Percentiles rank a stretch among this genome's conserved stretches.
Evolutionary conservation across 2,888 invertebrate species (phyloP).

Genomic region (Stenurella melanura): DNA sequence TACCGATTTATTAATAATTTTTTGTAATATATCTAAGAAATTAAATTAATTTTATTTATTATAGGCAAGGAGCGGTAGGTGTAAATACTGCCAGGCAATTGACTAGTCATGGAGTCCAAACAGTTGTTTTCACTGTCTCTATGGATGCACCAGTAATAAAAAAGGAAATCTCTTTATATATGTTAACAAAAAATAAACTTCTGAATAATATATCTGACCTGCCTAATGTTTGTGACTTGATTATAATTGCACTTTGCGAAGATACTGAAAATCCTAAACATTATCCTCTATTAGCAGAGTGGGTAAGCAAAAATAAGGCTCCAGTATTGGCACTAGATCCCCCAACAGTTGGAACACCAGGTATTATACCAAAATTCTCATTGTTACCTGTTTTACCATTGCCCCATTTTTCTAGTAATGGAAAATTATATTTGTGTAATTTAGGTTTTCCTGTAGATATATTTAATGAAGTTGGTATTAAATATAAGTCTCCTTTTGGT

Average conservation of each 20-base stretch:
- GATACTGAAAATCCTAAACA: conserved; percentile 70
- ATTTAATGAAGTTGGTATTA: conserved; percentile 84
- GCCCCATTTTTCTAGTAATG: conserved; percentile 78
- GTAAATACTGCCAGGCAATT: conserved; percentile 87
- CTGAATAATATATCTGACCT: conserved; percentile 75
- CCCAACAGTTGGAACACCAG: conserved; percentile 80
- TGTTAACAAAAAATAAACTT: conserved; percentile 79
- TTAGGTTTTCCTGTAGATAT: conserved; percentile 87
- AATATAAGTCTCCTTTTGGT: conserved; percentile 90
- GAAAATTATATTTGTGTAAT: conserved; percentile 89
- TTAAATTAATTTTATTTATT: conserved; percentile 31
- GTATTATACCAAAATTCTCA: conserved; percentile 79
- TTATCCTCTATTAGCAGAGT: conserved; percentile 77
- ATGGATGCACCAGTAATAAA: conserved; percentile 73
- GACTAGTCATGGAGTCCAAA: conserved; percentile 87
- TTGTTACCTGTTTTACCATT: conserved; percentile 84
- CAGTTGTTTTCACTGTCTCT: conserved; percentile 74
- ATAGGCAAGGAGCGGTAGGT: conserved; percentile 79
- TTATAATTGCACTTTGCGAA: conserved; percentile 76
- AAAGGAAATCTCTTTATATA: conserved; percentile 81
- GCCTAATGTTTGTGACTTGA: conserved; percentile 75
- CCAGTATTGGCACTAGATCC: conserved; percentile 87
- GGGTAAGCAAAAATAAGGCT: conserved; percentile 83
- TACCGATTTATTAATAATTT: too few species aligned
- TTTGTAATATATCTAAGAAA: too few species aligned